Evolutionary conservation across 1,140 invertebrate species (phyloP).

Genomic region (Uloborus diversus): DNA sequence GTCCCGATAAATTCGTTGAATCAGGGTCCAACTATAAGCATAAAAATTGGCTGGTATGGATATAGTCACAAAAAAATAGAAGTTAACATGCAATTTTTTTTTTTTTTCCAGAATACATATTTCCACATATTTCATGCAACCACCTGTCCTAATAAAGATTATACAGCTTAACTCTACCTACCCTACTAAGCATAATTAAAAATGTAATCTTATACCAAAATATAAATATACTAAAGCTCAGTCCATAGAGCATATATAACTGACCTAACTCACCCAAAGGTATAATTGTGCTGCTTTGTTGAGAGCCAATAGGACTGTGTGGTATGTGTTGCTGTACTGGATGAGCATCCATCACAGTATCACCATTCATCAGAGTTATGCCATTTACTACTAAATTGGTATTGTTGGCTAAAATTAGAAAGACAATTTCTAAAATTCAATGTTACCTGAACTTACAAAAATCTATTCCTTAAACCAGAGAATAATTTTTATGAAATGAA

Average conservation of each 20-base stretch:
- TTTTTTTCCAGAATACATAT: too few relatives aligned
- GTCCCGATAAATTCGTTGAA: too few relatives aligned
- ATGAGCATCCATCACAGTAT: conserved; percentile 51
- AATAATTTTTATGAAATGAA: too few relatives aligned
- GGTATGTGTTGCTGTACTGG: conserved; percentile 37
- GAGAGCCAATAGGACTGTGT: conserved; percentile 26
- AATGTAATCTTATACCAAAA: background rate
- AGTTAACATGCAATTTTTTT: too few relatives aligned
- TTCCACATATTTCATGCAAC: too few relatives aligned
- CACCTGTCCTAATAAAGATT: too few relatives aligned
- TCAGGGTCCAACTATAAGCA: too few relatives aligned
- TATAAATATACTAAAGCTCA: background rate
- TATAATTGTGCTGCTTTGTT: conserved; percentile 34
- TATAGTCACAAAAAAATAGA: too few relatives aligned
- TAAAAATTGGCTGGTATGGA: too few relatives aligned
- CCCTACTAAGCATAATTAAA: too few relatives aligned
- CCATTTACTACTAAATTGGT: conserved; percentile 52
- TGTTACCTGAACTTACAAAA: background rate
- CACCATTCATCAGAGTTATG: conserved; percentile 49
- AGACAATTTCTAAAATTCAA: background rate
- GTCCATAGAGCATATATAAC: background rate
- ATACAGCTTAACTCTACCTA: too few relatives aligned
- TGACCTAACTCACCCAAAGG: conserved; percentile 2
- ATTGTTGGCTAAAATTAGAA: conserved; percentile 16
- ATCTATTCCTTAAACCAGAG: background rate